phyloP scores from a whole-genome alignment of 35 echinoderm and acorn worm genomes.

The Strongylocentrotus purpuratus region DNA sequence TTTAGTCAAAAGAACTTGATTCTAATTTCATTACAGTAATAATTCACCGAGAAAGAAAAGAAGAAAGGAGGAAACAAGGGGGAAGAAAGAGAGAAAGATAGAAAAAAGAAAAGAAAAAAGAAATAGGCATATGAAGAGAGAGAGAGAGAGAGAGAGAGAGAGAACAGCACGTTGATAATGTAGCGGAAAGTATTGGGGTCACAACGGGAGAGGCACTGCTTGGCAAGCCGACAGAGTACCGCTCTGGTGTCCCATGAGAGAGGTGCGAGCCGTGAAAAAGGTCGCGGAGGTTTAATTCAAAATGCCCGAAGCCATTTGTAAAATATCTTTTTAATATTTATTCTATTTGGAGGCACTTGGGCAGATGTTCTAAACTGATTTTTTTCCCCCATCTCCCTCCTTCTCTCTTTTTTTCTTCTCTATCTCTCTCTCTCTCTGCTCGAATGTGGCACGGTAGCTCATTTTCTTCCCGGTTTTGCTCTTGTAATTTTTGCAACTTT shows the following conservation, averaged over 20 bases:
- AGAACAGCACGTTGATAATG: background rate
- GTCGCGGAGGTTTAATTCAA: conserved; percentile 41
- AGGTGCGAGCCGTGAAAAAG: conserved; percentile 5
- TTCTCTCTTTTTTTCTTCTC: background rate
- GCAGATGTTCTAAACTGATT: background rate
- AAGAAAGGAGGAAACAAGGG: too few species aligned
- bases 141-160: too few species aligned
- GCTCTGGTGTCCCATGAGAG: background rate
- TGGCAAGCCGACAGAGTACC: conserved; percentile 6
- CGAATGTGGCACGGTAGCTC: background rate
- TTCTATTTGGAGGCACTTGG: background rate
- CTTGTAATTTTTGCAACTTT: too few species aligned
- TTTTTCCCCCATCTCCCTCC: background rate
- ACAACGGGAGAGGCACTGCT: background rate
- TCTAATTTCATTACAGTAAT: too few species aligned
- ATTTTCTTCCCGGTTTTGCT: background rate
- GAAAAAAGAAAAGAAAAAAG: too few species aligned
- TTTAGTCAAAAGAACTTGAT: too few species aligned
- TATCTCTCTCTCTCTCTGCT: background rate
- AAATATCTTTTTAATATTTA: conserved; percentile 21
- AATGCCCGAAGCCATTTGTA: conserved; percentile 29
- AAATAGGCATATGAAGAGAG: too few species aligned
- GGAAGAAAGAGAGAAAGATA: too few species aligned
- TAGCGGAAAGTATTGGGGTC: background rate
- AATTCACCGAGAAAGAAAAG: background rate